Conservation (phyloP, 2,797 vertebrate species). For the Anguilla obscura region DNA sequence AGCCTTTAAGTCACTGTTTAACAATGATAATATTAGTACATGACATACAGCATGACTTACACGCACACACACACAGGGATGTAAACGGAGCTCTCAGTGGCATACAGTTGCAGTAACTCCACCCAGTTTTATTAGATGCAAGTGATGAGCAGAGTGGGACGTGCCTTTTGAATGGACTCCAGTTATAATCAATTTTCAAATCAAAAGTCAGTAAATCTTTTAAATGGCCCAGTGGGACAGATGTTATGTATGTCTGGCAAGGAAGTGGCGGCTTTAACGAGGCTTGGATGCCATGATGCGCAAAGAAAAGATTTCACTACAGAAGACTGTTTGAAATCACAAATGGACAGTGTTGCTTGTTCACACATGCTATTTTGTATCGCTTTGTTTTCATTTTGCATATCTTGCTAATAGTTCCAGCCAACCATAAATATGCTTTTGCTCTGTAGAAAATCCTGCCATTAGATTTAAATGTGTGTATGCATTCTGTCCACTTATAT, state of each 20-base stretch:
- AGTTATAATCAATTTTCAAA: neutral
- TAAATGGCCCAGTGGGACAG: neutral
- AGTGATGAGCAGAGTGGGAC: neutral
- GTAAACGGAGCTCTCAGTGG: neutral
- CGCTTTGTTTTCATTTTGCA: neutral
- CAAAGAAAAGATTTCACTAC: neutral
- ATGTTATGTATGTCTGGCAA: conserved; percentile 36
- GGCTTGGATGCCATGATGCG: neutral
- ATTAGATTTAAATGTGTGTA: neutral
- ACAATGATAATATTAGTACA: neutral
- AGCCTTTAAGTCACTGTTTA: neutral
- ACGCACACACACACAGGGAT: neutral
- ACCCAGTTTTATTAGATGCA: neutral
- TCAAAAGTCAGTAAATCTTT: neutral
- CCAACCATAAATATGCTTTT: neutral
- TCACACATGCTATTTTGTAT: neutral
- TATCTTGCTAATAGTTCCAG: neutral
- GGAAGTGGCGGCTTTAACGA: conserved; percentile 42
- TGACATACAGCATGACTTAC: neutral
- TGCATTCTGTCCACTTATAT: neutral
- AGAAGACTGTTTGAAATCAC: neutral
- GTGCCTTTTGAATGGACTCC: neutral
- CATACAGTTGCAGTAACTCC: neutral
- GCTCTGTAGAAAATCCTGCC: neutral
- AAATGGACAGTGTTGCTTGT: neutral